These are phyloP conservation scores for Tupiocoris notatus DNA, from an alignment of 2,888 invertebrate genomes.

Conservation along the genomic window DNA sequence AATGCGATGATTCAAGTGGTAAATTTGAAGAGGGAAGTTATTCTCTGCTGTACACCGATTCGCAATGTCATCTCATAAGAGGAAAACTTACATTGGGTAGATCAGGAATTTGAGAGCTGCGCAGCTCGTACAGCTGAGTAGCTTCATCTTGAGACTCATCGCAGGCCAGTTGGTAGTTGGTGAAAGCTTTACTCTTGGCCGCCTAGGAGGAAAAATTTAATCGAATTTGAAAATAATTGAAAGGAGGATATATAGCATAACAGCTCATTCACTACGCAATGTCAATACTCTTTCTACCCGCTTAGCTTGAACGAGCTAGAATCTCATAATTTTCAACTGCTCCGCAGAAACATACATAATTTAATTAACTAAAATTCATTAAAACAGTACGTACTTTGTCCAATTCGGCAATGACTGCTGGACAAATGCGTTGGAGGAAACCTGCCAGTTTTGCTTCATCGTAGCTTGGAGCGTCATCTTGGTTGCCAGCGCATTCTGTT, in stretches of 20 bases:
- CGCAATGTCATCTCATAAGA: not conserved
- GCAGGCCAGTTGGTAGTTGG: slow-evolving; percentile 39
- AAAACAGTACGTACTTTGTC: slow-evolving; percentile 37
- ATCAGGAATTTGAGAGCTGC: slow-evolving; percentile 25
- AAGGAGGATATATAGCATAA: too few relatives aligned
- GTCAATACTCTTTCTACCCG: too few relatives aligned
- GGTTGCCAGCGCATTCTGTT: slow-evolving; percentile 6
- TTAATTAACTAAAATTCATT: not conserved
- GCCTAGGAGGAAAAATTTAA: slow-evolving; percentile 6
- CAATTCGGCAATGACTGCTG: slow-evolving; percentile 46
- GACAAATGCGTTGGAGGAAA: slow-evolving; percentile 46
- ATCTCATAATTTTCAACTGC: not conserved
- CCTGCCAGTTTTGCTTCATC: slow-evolving; percentile 46
- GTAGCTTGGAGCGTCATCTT: slow-evolving; percentile 22
- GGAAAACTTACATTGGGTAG: slow-evolving; percentile 30
- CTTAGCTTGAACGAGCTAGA: not conserved
- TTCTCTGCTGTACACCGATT: not conserved
- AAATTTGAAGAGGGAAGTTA: too few relatives aligned
- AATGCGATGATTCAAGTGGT: too few relatives aligned
- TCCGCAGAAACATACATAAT: not conserved
- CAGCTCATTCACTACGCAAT: too few relatives aligned
- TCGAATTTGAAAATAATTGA: too few relatives aligned
- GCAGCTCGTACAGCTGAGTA: slow-evolving; percentile 15
- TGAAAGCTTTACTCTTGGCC: slow-evolving; percentile 48
- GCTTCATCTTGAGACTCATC: slow-evolving; percentile 39